Evolutionary conservation across 2,888 invertebrate species (phyloP), one percentile per base, ranked within the genome.

Genomic region (Thecophora atra): DNA sequence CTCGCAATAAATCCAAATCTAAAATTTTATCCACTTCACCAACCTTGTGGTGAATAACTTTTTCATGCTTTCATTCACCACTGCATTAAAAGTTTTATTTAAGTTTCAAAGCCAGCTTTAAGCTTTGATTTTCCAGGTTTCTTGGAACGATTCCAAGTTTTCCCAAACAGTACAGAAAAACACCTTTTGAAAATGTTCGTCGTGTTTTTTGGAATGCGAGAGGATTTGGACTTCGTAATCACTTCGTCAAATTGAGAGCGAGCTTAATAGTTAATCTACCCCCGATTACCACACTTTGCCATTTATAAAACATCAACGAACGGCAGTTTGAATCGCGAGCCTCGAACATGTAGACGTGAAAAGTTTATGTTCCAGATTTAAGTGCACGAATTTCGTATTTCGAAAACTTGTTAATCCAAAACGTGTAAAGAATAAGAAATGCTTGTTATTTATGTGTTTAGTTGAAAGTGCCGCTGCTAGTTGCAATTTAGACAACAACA

Each of bases 281-380:
- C 17, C 5, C 15, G 8, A 47, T 47, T 13, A 44, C 47, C 17
- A n/a, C 15, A n/a, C 17, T n/a, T 47, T n/a, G 47, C 47, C 37
- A 37, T 37, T 37, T 37, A 8, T n/a, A n/a, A 17, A 47, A 15
- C 47, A 47, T 37, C 30, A 8, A 30, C 28, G n/a, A 21, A 51
- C 13, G n/a, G 1, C 71, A 75, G 75, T 75, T 56, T 54, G 37
- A 65, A 28, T 70, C 71, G 71, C 64, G 69, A 65, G 66, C 69
- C 66, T 71, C 71, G 70, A 71, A 71, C 62, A 73, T 62, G 70
- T 66, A 72, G 75, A 75, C 71, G 75, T 71, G 24, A 24, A 19
- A 54, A 5, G 17, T 0, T n/a, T 17, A 17, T n/a, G 47, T n/a
- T 15, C 17, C 13, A 15, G 15, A n/a, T 47, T 47, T 47, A 17